A percentile compares a stretch with the other conserved stretches of the same genome.
Conservation (phyloP, 2,797 vertebrate genomes). For the Sylvia borin region DNA sequence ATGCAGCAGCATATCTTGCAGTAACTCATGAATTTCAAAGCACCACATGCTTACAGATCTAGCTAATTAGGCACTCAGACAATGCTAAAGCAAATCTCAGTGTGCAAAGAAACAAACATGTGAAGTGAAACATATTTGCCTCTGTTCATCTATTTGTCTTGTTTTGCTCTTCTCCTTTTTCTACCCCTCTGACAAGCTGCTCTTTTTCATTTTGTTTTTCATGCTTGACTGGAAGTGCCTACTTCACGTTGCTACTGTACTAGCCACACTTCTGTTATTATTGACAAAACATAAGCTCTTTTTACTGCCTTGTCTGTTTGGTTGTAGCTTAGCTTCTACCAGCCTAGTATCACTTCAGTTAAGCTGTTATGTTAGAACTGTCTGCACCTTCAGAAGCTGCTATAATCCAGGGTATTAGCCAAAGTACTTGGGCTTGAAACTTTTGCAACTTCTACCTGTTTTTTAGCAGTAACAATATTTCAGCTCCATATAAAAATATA, state of each 20-base stretch:
- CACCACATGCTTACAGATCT: not conserved
- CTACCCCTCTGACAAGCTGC: not conserved
- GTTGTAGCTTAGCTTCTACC: conserved; percentile 32
- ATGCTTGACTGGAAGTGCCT: conserved; percentile 40
- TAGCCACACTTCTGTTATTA: conserved; percentile 9
- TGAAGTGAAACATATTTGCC: conserved; percentile 24
- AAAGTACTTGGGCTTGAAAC: not conserved
- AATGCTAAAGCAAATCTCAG: conserved; percentile 30
- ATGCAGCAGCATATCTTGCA: not conserved
- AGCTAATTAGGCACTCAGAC: conserved; percentile 8
- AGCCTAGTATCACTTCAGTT: not conserved
- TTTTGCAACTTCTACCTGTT: not conserved
- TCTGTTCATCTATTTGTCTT: conserved; percentile 33
- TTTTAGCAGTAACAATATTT: not conserved
- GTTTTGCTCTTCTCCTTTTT: conserved; percentile 7
- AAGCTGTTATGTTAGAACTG: not conserved
- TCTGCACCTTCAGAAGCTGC: not conserved
- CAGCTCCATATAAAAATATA: not conserved
- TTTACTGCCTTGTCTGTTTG: conserved; percentile 18
- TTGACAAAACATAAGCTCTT: conserved; percentile 13
- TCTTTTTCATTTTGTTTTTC: conserved; percentile 20
- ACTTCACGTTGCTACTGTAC: not conserved
- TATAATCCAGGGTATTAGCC: conserved; percentile 11
- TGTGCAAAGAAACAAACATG: conserved; percentile 3
- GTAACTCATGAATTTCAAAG: not conserved